Evolutionary conservation across 1,140 invertebrate genomes (phyloP).

Genomic region (Artemia franciscana): DNA sequence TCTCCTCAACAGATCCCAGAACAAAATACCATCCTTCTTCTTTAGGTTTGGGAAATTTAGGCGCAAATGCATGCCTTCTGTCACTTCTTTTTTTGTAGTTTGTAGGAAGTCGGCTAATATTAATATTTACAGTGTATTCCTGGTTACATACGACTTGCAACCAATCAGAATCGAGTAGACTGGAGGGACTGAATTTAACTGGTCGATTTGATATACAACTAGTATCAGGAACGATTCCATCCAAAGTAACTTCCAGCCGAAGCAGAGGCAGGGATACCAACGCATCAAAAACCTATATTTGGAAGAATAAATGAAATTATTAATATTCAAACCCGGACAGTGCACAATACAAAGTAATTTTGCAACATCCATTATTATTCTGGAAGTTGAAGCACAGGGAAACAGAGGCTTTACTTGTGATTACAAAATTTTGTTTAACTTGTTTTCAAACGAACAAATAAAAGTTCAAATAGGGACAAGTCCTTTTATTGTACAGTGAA

Average conservation of each 20-base stretch:
- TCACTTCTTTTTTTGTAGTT: slow-evolving; percentile 11
- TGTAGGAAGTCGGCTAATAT: slow-evolving; percentile 23
- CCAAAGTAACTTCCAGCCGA: background rate
- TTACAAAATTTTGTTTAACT: too few relatives aligned
- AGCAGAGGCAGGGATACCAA: background rate
- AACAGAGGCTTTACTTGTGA: too few relatives aligned
- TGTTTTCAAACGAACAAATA: too few relatives aligned
- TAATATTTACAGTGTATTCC: slow-evolving; percentile 42
- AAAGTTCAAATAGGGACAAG: too few relatives aligned
- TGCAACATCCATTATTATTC: too few relatives aligned
- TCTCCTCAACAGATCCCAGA: slow-evolving; percentile 40
- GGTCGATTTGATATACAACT: background rate
- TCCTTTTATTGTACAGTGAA: too few relatives aligned
- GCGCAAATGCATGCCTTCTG: slow-evolving; percentile 39
- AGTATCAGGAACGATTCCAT: background rate
- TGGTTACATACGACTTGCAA: slow-evolving; percentile 15
- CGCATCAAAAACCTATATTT: background rate
- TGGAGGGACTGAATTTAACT: background rate
- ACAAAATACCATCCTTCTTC: slow-evolving; percentile 87
- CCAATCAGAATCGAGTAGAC: background rate
- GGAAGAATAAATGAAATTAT: too few relatives aligned
- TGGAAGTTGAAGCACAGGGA: too few relatives aligned
- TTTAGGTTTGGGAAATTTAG: slow-evolving; percentile 71
- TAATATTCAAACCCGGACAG: too few relatives aligned
- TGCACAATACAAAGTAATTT: too few relatives aligned